Base-by-base conservation (phyloP, 2,797 vertebrate species). In the Acanthiza pusilla region DNA sequence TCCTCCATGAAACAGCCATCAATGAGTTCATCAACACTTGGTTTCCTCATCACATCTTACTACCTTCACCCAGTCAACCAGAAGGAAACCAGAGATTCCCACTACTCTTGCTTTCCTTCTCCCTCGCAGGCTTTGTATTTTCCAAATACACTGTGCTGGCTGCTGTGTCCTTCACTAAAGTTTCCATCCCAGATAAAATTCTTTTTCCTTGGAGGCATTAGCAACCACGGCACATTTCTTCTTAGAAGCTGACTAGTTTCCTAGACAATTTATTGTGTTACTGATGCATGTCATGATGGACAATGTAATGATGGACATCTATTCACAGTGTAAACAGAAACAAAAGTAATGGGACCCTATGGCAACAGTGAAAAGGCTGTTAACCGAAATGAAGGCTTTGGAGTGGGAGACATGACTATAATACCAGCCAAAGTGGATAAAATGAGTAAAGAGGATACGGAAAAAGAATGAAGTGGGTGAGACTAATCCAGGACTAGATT, bases 301-400 rank as follows among this genome's bases (percentile, higher is more conserved):
- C 73, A 93, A 88, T 79, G 71, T 67, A 84, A 47, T 86, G 91
- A 93, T 7, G 34, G 83, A 91, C 81, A 60, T 53, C 71, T 67
- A 89, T 95, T 94, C 74, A 95, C 32, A 38, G 21, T 55, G 36
- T 54, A 81, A 90, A 85, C n/a, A 91, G 67, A 92, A 93, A 79
- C 47, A 91, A 94, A 93, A 16, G 70, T 70, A 94, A 38, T 10
- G 3, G 70, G n/a, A 76, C 43, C 51, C 88, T 62, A 40, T 54
- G 29, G 91, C 34, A 95, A 89, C 82, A 84, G 43, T 78, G 65
- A 76, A 87, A 76, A 89, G 73, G 22, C 70, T 81, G 85, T 81
- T 88, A 96, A 93, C 82, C 32, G 65, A 92, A 95, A 75, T 53
- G 16, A 89, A 92, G 67, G 77, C 47, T 91, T 91, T 61, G 30